A percentile compares a stretch with the other conserved stretches of the same genome.
phyloP scores from a whole-genome alignment of 2,797 vertebrate genomes.

The Hapalemur alaotrensis region DNA sequence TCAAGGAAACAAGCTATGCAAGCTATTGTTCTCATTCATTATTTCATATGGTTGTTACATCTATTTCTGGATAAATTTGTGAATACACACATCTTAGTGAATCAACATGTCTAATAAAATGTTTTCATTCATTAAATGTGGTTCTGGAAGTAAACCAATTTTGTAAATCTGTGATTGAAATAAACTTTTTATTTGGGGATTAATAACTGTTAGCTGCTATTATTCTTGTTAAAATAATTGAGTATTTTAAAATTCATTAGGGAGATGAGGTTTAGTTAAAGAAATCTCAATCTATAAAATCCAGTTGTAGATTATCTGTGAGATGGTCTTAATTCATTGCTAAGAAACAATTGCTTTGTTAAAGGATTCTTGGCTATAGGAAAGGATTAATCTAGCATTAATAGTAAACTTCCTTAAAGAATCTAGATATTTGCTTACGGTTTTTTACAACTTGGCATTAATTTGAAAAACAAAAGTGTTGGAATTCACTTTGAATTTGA shows the following conservation, averaged over 20 bases:
- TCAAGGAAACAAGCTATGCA: background rate
- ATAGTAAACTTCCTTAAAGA: background rate
- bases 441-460: constrained; percentile 28
- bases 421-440: constrained; percentile 6
- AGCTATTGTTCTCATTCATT: background rate
- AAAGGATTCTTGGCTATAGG: constrained; percentile 26
- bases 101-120: constrained; percentile 25
- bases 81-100: background rate
- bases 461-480: constrained; percentile 37
- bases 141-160: constrained; percentile 47
- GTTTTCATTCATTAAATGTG: constrained; percentile 27
- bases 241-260: constrained; percentile 50
- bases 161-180: constrained; percentile 45
- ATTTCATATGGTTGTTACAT: background rate
- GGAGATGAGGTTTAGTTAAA: background rate
- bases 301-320: background rate
- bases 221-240: constrained; percentile 36
- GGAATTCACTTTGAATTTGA: constrained; percentile 42
- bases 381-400: constrained; percentile 6
- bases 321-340: background rate
- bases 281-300: constrained; percentile 17
- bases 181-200: constrained; percentile 49
- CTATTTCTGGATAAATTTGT: constrained; percentile 8
- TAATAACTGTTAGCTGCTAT: background rate
- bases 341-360: constrained; percentile 45